Evolutionary conservation across 2,113 vertebrate species (phyloP), one percentile per base, ranked within the genome.

Genomic region (Oreochromis spilurus): DNA sequence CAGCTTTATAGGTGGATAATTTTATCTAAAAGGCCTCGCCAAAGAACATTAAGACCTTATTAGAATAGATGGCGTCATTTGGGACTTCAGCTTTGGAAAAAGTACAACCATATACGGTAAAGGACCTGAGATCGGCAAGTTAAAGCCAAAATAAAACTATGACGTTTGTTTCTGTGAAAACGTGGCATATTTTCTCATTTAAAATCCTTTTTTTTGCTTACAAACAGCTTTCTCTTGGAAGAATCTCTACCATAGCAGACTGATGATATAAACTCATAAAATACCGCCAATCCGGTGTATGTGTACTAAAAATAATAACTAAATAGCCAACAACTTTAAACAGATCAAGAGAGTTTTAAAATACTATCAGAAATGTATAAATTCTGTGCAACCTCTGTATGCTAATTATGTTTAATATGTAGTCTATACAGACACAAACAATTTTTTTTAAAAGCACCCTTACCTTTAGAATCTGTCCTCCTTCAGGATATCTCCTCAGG

Each of bases 381-480:
- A 36, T 52, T 79, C 12, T 34, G 6, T n/a, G 16, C 9, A 84
- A 58, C 52, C 11, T 58, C 11, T 26, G 11, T n/a, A 84, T 19
- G 17, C 3, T 75, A 57, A 52, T 52, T 52, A 34, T 52, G 16
- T 77, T 50, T n/a, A 77, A 58, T 48, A 14, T 13, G 9, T 48
- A 58, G 54, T 72, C 10, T 29, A 21, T 29, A 82, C 21, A 75
- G 40, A 80, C 24, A 16, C 4, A 1, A 43, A 58, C 9, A 45
- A 26, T 34, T 7, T 34, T 34, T 36, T 36, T 36, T 55, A 43
- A 24, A 29, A 67, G n/a, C 21, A 8, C 7, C 81, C 93, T 89
- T 97, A 99, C 99, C 97, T 99, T 99, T 83, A 99, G 95, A 94
- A 99, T 99, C 86, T 99, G 99, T 87, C 99, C 99, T 94, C 99